phyloP scores from a whole-genome alignment of 2,888 invertebrate species.

The Rotaria sp. region DNA sequence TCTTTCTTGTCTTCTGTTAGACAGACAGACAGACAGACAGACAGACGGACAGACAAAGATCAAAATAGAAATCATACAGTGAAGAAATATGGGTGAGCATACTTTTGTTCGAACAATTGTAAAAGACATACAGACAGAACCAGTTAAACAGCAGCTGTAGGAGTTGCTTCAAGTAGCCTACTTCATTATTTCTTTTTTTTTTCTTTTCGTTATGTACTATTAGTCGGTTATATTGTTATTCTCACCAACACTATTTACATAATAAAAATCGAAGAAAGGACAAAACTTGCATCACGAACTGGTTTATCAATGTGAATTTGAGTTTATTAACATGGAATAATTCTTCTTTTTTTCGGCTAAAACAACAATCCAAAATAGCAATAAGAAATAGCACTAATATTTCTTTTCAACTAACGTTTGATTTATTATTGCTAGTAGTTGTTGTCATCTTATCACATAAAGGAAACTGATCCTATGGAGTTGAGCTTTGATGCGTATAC shows the following conservation, averaged over 20 bases:
- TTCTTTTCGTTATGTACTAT: not conserved
- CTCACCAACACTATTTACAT: not conserved
- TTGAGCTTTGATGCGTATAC: conserved; percentile 7
- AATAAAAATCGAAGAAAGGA: not conserved
- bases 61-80: not conserved
- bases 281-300: not conserved
- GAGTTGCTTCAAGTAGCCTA: not conserved
- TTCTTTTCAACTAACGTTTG: not conserved
- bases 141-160: conserved; percentile 13
- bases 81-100: not conserved
- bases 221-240: conserved; percentile 2
- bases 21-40: not conserved
- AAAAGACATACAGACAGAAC: not conserved
- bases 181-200: not conserved
- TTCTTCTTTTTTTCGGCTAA: too few species aligned
- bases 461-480: not conserved
- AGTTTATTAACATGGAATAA: not conserved
- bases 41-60: not conserved
- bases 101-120: not conserved
- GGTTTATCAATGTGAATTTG: not conserved
- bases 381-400: not conserved
- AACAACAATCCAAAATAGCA: not conserved
- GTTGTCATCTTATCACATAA: not conserved
- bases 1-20: not conserved
- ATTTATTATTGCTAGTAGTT: not conserved